Base-by-base conservation (phyloP, 1,140 invertebrate species). In the Bombyx mandarina region DNA sequence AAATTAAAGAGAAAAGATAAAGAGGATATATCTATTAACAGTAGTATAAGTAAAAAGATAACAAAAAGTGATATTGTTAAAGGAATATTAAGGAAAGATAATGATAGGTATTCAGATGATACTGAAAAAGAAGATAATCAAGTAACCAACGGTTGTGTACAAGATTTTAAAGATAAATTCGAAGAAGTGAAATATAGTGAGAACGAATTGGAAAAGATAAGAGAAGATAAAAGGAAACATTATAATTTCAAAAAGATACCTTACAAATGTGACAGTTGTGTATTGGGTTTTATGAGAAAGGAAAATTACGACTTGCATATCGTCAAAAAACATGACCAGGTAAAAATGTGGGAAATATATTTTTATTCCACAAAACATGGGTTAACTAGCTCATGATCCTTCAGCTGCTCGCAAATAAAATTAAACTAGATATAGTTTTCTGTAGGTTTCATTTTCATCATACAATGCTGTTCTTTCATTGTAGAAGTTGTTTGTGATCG, bases 211-310 rank as follows among this genome's bases (percentile, higher is more conserved):
- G 5, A 65, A 3, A 66, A 45, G 18, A 63, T 56, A 48, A 75
- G 75, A 66, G 71, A 78, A 56, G 56, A 67, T 10, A 80, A 78
- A 52, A 65, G 69, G 49, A 71, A 58, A 43, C 70, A 72, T 1
- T 65, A 70, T 1, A 80, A 80, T 57, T 80, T 63, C 47, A 80
- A 75, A 54, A 80, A 74, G 54, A 59, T 73, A 35, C 69, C 70
- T 0, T 78, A 54, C 42, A 78, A 80, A 53, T 80, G 77, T 63
- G 73, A 75, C 7, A 56, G 48, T 3, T 80, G 77, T 66, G 75
- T 80, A 0, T 56, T 76, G 0, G 75, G 77, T 0, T 80, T 80
- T 50, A 69, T 54, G 0, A 68, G 44, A n/a, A 57, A 71, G 8
- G 65, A 75, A 0, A 75, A 43, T 18, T 70, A 57, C 63, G 53